Base-by-base conservation (phyloP, 2,113 vertebrate genomes). In the Gambusia holbrooki region DNA sequence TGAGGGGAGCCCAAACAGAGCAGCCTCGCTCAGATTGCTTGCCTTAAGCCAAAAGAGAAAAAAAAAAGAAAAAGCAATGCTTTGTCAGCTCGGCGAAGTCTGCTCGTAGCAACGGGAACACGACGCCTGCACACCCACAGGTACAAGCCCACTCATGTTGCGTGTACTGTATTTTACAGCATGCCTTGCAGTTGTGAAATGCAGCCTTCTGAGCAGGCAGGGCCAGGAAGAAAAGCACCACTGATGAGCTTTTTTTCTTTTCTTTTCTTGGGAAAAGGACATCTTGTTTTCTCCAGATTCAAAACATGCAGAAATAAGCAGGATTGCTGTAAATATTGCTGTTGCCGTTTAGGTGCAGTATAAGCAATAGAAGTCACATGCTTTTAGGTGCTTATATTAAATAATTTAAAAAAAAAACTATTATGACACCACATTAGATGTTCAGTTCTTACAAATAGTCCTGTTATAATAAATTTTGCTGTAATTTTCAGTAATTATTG, bases 101-200 rank as follows among this genome's bases (percentile, higher is more conserved):
- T 77, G 72, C 76, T 80, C 64, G 28, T 73, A 71, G 82, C 85
- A 89, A 85, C 85, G 76, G 32, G 69, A 92, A 76, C 81, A 35
- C 3, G 27, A 67, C 63, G 71, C 42, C 61, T 75, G 58, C 66
- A 84, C 79, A 69, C 80, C 88, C 86, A 83, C 82, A 87, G 79
- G 63, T 84, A 77, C 90, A 90, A 76, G 91, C 87, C 89, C 87
- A 90, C 89, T 90, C 89, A 85, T 82, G 89, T 77, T 73, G 75
- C 63, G 58, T 19, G 17, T 27, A n/a, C 32, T 65, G 54, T 28
- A 69, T 68, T 63, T 48, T 74, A 14, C 19, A 65, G 28, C 29
- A 45, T 60, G 28, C 33, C 28, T 66, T 79, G 48, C 25, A n/a
- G 7, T 70, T 60, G 42, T 35, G 58, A 3, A 62, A 28, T 37